Conservation (phyloP, 2,888 invertebrate genomes). For the Himalopsyche kuldschensis region DNA sequence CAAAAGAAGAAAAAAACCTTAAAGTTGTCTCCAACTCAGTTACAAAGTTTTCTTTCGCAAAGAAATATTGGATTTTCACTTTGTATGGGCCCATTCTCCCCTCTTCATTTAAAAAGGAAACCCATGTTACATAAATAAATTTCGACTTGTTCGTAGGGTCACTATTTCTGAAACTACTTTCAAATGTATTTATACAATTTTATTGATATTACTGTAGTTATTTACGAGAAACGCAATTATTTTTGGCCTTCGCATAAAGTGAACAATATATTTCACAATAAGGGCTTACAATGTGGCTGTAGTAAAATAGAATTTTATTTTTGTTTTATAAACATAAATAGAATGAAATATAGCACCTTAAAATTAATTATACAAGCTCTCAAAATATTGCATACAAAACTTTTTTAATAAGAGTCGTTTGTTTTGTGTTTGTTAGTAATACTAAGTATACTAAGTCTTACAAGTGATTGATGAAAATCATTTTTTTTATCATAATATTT, state of each 20-base stretch:
- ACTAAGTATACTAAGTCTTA: no score
- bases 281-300: no score
- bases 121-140: not conserved
- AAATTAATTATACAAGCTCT: no score
- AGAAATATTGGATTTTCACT: conserved; percentile 26
- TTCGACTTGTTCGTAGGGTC: not conserved
- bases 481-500: no score
- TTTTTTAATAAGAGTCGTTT: no score
- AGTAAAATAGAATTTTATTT: no score
- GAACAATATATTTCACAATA: no score
- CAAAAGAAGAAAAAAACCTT: conserved; percentile 9
- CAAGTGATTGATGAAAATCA: no score
- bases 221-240: not conserved
- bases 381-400: no score
- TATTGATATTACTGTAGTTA: not conserved
- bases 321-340: no score
- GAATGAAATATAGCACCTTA: no score
- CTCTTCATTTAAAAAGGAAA: not conserved
- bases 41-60: conserved; percentile 23
- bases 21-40: conserved; percentile 11
- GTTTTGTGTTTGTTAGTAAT: no score
- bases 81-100: not conserved
- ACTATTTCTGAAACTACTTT: not conserved
- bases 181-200: not conserved
- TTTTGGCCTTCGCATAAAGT: not conserved